Evolutionary conservation across 2,113 vertebrate species (phyloP).

Genomic region (Elachura formosa): DNA sequence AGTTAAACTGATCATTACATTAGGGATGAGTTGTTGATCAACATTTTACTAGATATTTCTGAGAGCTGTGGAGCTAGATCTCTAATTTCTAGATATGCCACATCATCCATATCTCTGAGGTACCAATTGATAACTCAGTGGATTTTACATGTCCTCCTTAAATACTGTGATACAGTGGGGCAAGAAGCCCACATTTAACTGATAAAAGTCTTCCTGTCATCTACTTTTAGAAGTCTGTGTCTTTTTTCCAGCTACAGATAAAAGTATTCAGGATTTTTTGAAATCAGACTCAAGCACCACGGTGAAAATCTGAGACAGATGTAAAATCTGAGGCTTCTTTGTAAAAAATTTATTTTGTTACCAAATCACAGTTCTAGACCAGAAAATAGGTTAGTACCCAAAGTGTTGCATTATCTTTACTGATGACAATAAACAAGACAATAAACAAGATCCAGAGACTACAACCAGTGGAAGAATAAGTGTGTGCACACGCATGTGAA

Average conservation of each 20-base stretch:
- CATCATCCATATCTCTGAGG: background rate
- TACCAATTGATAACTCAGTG: background rate
- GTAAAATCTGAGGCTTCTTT: background rate
- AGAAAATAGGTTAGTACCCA: background rate
- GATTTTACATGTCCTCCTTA: background rate
- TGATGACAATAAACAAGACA: background rate
- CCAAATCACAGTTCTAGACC: background rate
- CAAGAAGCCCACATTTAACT: background rate
- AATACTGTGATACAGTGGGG: background rate
- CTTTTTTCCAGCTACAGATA: background rate
- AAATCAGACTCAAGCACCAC: background rate
- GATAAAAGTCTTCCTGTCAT: background rate
- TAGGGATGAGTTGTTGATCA: background rate
- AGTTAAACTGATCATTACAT: background rate
- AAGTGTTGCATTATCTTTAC: background rate
- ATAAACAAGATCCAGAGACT: background rate
- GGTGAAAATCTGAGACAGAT: background rate
- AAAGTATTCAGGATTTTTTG: background rate
- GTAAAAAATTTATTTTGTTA: background rate
- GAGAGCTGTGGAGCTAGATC: background rate
- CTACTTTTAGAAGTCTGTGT: background rate
- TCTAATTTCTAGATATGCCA: background rate
- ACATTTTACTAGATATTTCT: background rate
- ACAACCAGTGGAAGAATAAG: background rate
- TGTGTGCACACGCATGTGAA: accelerated